phyloP scores from a whole-genome alignment of 2,888 invertebrate species.

The Trissolcus brochymenae region DNA sequence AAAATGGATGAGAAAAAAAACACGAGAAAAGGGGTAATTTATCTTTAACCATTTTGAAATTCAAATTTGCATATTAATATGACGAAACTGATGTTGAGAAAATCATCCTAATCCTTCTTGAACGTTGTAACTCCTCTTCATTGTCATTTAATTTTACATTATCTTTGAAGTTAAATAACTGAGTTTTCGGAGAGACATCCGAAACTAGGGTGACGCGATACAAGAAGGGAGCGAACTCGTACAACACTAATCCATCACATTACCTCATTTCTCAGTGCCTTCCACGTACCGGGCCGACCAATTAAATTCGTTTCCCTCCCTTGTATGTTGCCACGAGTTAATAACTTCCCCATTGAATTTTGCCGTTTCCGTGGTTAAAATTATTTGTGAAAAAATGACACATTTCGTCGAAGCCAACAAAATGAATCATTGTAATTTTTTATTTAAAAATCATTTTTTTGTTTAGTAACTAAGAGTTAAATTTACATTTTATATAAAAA shows the following conservation, averaged over 20 bases:
- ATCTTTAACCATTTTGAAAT: too few relatives aligned
- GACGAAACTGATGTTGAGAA: too few relatives aligned
- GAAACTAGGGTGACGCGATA: conserved; percentile 28
- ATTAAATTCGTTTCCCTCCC: conserved; percentile 27
- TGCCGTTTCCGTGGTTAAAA: neutral
- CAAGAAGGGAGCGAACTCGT: conserved; percentile 29
- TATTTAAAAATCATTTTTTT: too few relatives aligned
- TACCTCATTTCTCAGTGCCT: conserved; percentile 26
- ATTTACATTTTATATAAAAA: too few relatives aligned
- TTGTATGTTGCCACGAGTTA: conserved; percentile 20
- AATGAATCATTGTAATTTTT: too few relatives aligned
- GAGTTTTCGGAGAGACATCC: conserved; percentile 23
- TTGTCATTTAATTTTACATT: conserved; percentile 40
- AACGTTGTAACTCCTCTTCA: neutral
- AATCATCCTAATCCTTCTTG: conserved; percentile 3
- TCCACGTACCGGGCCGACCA: conserved; percentile 15
- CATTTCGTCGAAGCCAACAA: neutral
- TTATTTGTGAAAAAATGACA: neutral
- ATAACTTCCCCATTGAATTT: conserved; percentile 6
- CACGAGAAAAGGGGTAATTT: too few relatives aligned
- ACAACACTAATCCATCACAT: conserved; percentile 41
- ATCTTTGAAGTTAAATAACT: conserved; percentile 47
- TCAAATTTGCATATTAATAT: too few relatives aligned
- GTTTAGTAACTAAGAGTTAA: too few relatives aligned
- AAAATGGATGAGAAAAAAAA: too few relatives aligned